phyloP scores from a whole-genome alignment of 2,888 invertebrate species.

The Tachina lurida region DNA sequence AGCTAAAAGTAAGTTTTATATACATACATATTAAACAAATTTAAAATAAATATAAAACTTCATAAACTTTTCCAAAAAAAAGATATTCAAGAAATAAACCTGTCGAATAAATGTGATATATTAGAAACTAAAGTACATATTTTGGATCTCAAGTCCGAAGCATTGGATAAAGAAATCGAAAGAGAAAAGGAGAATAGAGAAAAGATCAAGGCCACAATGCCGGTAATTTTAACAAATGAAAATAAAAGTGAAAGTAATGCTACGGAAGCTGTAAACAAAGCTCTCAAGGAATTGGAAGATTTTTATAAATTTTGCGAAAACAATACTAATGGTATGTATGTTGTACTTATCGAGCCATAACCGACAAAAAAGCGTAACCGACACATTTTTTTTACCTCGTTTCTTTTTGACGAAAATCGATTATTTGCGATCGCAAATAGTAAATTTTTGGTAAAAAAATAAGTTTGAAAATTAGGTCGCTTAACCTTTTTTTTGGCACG shows the following conservation, averaged over 20 bases:
- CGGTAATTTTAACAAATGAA: constrained; percentile 76
- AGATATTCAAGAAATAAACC: constrained; percentile 79
- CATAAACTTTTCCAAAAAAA: not conserved
- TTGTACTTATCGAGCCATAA: too few relatives aligned
- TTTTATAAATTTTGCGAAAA: constrained; percentile 77
- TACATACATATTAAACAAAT: not conserved
- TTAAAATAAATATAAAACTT: not conserved
- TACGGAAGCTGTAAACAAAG: constrained; percentile 75
- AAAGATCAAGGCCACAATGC: constrained; percentile 77
- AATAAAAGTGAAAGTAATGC: constrained; percentile 79
- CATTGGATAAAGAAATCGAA: constrained; percentile 74
- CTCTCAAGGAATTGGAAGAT: constrained; percentile 77
- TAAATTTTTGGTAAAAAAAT: too few relatives aligned
- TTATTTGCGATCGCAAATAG: not conserved
- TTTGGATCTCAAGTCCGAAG: constrained; percentile 76
- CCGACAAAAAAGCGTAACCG: too few relatives aligned
- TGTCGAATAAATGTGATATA: constrained; percentile 76
- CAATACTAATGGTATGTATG: constrained; percentile 72
- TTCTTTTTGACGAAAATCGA: too few relatives aligned
- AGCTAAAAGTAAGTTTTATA: constrained; percentile 77
- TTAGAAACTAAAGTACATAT: constrained; percentile 75
- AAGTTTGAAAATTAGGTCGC: too few relatives aligned
- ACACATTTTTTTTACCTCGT: too few relatives aligned
- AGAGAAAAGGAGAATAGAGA: constrained; percentile 76
- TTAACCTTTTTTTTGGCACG: too few relatives aligned